Conservation (phyloP, 2,797 vertebrate genomes). For the Cyprinella venusta region DNA sequence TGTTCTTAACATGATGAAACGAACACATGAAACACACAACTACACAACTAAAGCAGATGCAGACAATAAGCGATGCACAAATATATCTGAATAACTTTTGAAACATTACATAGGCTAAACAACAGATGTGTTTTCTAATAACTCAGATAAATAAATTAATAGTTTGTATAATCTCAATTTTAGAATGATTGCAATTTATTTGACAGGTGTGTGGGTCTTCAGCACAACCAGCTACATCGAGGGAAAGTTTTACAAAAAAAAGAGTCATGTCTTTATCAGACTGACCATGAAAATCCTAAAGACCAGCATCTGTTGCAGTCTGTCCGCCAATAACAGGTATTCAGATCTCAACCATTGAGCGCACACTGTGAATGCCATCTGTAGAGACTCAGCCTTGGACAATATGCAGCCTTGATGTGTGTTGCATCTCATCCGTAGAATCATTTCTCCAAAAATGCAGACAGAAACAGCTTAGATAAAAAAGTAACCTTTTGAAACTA, state of each 20-base stretch:
- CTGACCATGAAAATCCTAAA: constrained; percentile 42
- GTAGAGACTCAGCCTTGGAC: constrained; percentile 29
- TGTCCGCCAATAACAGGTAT: constrained; percentile 35
- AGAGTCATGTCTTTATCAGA: constrained; percentile 27
- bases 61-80: not conserved
- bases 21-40: not conserved
- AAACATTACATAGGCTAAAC: not conserved
- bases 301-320: constrained; percentile 34
- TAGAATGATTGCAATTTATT: not conserved
- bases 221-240: not conserved
- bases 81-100: not conserved
- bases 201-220: constrained; percentile 11
- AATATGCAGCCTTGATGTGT: constrained; percentile 34
- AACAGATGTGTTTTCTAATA: not conserved
- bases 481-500: constrained; percentile 15
- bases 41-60: not conserved
- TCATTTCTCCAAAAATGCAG: not conserved
- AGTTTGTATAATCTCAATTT: not conserved
- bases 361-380: constrained; percentile 40
- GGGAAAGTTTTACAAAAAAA: not conserved
- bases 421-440: constrained; percentile 2
- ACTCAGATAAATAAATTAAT: constrained; percentile 5
- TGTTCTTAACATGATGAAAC: not conserved
- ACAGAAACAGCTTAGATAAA: not conserved
- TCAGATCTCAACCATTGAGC: constrained; percentile 27